phyloP scores from a whole-genome alignment of 1,140 invertebrate species.

The Marisa cornuarietis region DNA sequence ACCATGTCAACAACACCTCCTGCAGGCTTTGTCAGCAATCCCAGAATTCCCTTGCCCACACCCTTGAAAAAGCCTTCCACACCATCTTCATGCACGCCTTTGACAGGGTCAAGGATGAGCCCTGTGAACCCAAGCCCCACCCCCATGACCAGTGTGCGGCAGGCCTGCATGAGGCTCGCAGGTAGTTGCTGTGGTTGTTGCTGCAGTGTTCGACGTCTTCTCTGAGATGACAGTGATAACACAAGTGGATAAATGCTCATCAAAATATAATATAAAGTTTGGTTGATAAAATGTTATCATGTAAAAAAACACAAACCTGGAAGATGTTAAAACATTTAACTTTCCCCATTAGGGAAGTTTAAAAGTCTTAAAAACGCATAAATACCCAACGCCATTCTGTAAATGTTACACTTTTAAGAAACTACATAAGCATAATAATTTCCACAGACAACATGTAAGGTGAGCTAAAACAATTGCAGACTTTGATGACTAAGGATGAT shows the following conservation, averaged over 20 bases:
- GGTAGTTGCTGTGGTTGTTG: slow-evolving; percentile 72
- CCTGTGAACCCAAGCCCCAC: slow-evolving; percentile 76
- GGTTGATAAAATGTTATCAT: too few species aligned
- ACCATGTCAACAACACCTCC: slow-evolving; percentile 73
- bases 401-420: too few species aligned
- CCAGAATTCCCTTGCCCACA: slow-evolving; percentile 73
- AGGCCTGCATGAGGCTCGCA: slow-evolving; percentile 69
- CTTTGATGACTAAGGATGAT: too few species aligned
- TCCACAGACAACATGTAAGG: too few species aligned
- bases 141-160: slow-evolving; percentile 74
- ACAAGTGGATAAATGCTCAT: background rate
- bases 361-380: too few species aligned
- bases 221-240: slow-evolving; percentile 26
- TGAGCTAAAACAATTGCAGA: too few species aligned
- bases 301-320: too few species aligned
- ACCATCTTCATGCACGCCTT: slow-evolving; percentile 75
- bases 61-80: slow-evolving; percentile 77
- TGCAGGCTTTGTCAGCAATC: slow-evolving; percentile 73
- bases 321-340: too few species aligned
- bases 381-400: too few species aligned
- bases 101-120: slow-evolving; percentile 74
- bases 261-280: too few species aligned
- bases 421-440: too few species aligned
- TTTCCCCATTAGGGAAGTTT: too few species aligned
- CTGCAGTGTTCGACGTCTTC: slow-evolving; percentile 68